These are phyloP conservation scores for Marisa cornuarietis DNA, from an alignment of 1,140 invertebrate species.

Conservation along the genomic window DNA sequence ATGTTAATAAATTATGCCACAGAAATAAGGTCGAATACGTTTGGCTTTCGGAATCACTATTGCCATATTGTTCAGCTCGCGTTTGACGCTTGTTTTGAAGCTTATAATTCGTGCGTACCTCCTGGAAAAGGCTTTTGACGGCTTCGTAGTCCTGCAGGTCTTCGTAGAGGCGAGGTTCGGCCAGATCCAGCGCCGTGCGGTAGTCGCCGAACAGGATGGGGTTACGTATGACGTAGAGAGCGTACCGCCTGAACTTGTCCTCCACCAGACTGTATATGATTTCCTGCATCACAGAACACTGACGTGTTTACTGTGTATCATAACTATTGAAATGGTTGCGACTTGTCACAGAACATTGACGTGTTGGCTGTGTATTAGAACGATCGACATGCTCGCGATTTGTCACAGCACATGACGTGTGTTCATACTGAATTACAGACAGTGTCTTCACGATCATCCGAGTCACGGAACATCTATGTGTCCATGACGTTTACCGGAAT, in stretches of 20 bases:
- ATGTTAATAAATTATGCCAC: too few species aligned
- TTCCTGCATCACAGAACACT: not conserved
- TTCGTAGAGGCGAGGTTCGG: conserved; percentile 81
- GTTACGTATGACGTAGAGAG: conserved; percentile 76
- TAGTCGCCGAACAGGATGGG: conserved; percentile 87
- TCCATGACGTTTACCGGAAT: too few species aligned
- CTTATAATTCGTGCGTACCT: conserved; percentile 67
- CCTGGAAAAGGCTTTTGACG: conserved; percentile 81
- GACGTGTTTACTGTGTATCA: not conserved
- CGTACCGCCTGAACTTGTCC: conserved; percentile 38
- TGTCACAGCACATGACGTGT: not conserved
- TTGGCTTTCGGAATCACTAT: too few species aligned
- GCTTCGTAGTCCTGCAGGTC: conserved; percentile 87
- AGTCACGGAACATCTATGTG: too few species aligned
- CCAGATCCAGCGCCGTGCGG: conserved; percentile 73
- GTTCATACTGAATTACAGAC: too few species aligned
- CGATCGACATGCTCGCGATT: not conserved
- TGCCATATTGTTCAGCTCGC: too few species aligned
- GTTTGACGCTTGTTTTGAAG: too few species aligned
- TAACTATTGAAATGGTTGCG: not conserved
- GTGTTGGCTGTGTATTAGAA: not conserved
- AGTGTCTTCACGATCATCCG: too few species aligned
- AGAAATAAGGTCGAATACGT: too few species aligned
- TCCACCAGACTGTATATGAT: conserved; percentile 27
- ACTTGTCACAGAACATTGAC: not conserved